Base-by-base conservation (phyloP, 2,113 vertebrate species). In the Panthera uncia region DNA sequence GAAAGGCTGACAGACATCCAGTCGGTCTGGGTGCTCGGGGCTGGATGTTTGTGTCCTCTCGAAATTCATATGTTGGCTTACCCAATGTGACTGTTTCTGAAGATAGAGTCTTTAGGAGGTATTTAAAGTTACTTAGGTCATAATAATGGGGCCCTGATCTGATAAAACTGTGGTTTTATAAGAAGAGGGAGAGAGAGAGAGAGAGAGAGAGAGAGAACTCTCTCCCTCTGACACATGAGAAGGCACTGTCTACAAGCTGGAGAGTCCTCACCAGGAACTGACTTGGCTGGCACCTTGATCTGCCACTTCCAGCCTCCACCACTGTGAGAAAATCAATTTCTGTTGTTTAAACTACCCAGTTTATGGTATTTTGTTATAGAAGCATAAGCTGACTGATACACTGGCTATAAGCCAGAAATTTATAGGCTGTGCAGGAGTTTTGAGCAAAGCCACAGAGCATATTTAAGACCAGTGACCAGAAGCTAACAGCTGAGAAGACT, bases 381-480 rank as follows among this genome's bases (percentile, higher is more conserved):
- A 45, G 50, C 63, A 52, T 9, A 29, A n/a, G 25, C 31, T 57
- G 71, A 76, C 41, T 79, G 27, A 79, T 55, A 41, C 19, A 68
- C 15, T 57, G 31, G 29, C 68, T 79, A 45, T 66, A 63, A 76
- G 45, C 4, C 63, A 69, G 66, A 85, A 87, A 36, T 65, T 7
- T 86, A 9, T 0, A 31, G 38, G 33, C 19, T 1, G 0, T 7
- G 36, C 31, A n/a, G 31, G 14, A 79, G 11, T 18, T 4, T 18
- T 4, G 29, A 66, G 36, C 1, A 8, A 74, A 95, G 41, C 25
- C 68, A 29, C 2, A 4, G 48, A 91, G 7, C 31, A 9, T 19
- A 15, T 48, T 52, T 16, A 48, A 87, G 69, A 52, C n/a, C 23
- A 8, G 5, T 71, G 68, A 66, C 0, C 16, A 45, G 33, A 41